These are phyloP conservation scores for Chouioia cunea DNA, from an alignment of 2,888 invertebrate genomes.

Conservation along the genomic window DNA sequence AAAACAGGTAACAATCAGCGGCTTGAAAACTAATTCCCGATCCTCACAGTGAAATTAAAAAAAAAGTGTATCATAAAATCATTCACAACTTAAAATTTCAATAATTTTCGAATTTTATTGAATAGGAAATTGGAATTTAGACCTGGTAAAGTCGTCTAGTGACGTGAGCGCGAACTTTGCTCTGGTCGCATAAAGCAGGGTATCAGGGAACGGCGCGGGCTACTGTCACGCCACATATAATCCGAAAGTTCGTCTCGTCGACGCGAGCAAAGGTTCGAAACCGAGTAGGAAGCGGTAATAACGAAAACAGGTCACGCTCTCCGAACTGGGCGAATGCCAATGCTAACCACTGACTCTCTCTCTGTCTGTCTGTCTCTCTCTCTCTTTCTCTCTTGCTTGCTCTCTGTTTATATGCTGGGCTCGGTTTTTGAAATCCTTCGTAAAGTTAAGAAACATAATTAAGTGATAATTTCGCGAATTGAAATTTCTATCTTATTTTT, in stretches of 20 bases:
- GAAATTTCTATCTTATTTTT: slow-evolving; percentile 22
- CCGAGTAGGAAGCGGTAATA: slow-evolving; percentile 43
- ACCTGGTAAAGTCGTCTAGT: no score
- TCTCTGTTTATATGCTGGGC: background rate
- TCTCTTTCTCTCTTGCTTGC: background rate
- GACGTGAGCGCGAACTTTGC: no score
- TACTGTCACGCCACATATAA: slow-evolving; percentile 28
- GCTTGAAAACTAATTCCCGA: no score
- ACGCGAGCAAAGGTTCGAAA: background rate
- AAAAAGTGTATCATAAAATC: no score
- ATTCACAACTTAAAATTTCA: no score
- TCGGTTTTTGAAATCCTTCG: slow-evolving; percentile 23
- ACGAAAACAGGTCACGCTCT: slow-evolving; percentile 56
- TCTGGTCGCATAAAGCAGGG: slow-evolving; percentile 20
- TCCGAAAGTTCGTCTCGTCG: slow-evolving; percentile 34
- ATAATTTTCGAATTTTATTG: no score
- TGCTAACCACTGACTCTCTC: slow-evolving; percentile 51
- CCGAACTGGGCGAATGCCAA: slow-evolving; percentile 55
- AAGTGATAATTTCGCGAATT: slow-evolving; percentile 44
- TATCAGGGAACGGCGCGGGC: slow-evolving; percentile 14
- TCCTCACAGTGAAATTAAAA: no score
- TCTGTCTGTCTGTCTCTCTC: slow-evolving; percentile 2
- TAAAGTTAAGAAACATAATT: slow-evolving; percentile 45
- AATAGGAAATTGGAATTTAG: no score
- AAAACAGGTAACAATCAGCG: no score